Evolutionary conservation across 2,113 vertebrate species (phyloP).

Genomic region (Heterocephalus glaber): DNA sequence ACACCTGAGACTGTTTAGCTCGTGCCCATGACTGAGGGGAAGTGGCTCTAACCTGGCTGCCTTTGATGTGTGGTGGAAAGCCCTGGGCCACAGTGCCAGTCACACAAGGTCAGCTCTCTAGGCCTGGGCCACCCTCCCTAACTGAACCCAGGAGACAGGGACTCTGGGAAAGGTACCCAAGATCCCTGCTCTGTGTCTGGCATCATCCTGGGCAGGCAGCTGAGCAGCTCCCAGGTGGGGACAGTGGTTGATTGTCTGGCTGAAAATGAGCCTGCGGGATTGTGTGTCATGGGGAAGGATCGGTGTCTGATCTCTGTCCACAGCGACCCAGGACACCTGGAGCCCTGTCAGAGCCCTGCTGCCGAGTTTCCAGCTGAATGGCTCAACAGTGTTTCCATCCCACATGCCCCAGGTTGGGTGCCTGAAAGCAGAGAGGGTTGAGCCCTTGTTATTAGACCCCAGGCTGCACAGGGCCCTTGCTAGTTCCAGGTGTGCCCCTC

Average conservation of each 20-base stretch:
- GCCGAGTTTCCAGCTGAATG: constrained; percentile 85
- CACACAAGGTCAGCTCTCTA: background rate
- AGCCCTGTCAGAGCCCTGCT: constrained; percentile 85
- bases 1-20: constrained; percentile 31
- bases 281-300: constrained; percentile 84
- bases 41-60: background rate
- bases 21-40: background rate
- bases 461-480: constrained; percentile 15
- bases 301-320: constrained; percentile 79
- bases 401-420: constrained; percentile 72
- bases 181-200: background rate
- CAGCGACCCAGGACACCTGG: constrained; percentile 80
- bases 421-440: constrained; percentile 65
- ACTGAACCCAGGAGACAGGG: background rate
- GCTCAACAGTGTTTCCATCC: constrained; percentile 86
- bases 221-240: constrained; percentile 15
- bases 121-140: background rate
- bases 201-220: constrained; percentile 55
- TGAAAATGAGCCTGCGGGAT: constrained; percentile 85
- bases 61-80: constrained; percentile 17
- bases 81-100: background rate
- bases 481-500: constrained; percentile 5
- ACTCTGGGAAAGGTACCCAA: constrained; percentile 48
- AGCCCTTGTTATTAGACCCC: constrained; percentile 38
- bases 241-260: constrained; percentile 86